Base-by-base conservation (phyloP, 2,113 vertebrate species). In the Salvator merianae region DNA sequence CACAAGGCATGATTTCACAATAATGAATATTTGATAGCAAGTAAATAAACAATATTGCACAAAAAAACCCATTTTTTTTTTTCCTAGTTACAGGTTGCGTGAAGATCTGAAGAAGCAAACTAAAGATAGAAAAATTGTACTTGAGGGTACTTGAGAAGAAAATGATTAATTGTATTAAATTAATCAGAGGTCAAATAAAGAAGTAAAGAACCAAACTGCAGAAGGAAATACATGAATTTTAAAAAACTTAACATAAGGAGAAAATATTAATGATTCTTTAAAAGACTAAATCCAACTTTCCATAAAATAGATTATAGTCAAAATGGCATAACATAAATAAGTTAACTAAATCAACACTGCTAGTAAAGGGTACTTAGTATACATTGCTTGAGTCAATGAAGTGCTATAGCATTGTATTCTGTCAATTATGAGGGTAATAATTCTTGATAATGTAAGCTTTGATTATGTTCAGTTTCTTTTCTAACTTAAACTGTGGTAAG, bases 301-400 rank as follows among this genome's bases (percentile, higher is more conserved):
- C 38, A 86, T 68, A 0, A 85, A 82, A 75, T 34, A 81, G 22
- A 0, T 43, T 81, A 66, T 36, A 43, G 24, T 22, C 38, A 83
- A 22, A 83, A 75, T 28, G 2, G 4, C 16, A 84, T 28, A 30
- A 34, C 26, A 40, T 12, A 55, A 68, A 69, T 88, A 80, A 5
- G 50, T 13, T 70, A 6, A 32, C 30, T 30, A 20, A 20, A 34
- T 81, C 30, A 36, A 36, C n/a, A 68, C 13, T 73, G 71, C 8
- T 59, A n/a, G 38, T 50, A 71, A 1, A 72, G 1, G 3, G 70
- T 53, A 87, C 65, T 86, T 53, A 78, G 69, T 16, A 65, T 1
- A 82, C 63, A 30, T 32, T 38, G 53, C 83, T 47, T 85, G 32
- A 43, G 13, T 40, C 0, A 0, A 53, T 69, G 20, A 85, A 12